Conservation (phyloP, 2,888 invertebrate species). For the Eupithecia dodoneata region DNA sequence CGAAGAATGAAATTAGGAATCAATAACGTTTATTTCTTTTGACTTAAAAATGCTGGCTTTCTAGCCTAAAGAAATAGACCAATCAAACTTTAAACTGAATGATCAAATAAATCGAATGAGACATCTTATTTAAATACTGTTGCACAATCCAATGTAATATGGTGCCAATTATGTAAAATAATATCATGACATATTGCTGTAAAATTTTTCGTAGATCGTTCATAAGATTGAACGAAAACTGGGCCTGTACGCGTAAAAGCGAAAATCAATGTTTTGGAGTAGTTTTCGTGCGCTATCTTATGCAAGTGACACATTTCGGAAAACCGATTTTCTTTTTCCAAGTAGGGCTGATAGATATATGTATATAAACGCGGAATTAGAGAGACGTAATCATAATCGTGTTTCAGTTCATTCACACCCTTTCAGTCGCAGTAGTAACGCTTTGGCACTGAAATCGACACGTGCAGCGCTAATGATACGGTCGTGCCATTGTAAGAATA, state of each 20-base stretch:
- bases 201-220: not conserved
- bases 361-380: conserved; percentile 13
- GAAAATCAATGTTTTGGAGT: too few relatives aligned
- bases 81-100: not conserved
- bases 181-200: not conserved
- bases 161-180: not conserved
- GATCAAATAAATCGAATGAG: not conserved
- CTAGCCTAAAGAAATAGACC: not conserved
- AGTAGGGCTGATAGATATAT: too few relatives aligned
- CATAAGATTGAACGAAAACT: not conserved
- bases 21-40: too few relatives aligned
- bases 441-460: conserved; percentile 24
- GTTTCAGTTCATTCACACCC: conserved; percentile 18
- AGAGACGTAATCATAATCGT: conserved; percentile 12
- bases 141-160: not conserved
- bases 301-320: too few relatives aligned
- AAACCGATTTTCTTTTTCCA: too few relatives aligned
- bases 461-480: conserved; percentile 5
- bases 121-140: not conserved
- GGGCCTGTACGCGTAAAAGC: too few relatives aligned
- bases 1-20: too few relatives aligned
- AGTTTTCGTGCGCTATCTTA: too few relatives aligned
- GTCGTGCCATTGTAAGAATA: not conserved
- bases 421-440: not conserved
- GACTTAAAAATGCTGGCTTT: too few relatives aligned